Evolutionary conservation across 2,888 invertebrate species (phyloP).

Genomic region (Hetaerina titia): DNA sequence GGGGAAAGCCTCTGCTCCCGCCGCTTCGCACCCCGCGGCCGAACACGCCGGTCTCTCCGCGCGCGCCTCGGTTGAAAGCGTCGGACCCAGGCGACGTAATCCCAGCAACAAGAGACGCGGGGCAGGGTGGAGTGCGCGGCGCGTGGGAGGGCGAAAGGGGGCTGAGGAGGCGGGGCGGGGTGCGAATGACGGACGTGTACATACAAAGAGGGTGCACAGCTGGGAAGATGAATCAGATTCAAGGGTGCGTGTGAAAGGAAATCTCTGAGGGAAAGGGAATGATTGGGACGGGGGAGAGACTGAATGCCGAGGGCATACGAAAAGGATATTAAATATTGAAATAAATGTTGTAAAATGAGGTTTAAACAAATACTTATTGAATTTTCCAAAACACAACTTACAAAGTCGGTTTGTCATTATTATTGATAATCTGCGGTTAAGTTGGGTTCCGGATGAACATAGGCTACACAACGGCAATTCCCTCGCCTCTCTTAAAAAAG

Average conservation of each 20-base stretch:
- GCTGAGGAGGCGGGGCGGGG: neutral
- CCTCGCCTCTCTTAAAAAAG: no score
- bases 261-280: neutral
- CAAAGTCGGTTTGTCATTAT: neutral
- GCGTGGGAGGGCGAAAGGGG: neutral
- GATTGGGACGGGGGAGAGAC: neutral
- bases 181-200: neutral
- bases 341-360: neutral
- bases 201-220: neutral
- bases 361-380: neutral
- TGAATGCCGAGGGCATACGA: neutral
- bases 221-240: neutral
- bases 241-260: neutral
- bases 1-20: neutral
- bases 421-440: no score
- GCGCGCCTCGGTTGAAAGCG: neutral
- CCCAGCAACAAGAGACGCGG: neutral
- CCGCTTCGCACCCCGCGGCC: neutral
- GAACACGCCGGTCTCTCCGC: neutral
- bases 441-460: no score
- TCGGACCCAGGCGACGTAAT: neutral
- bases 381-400: neutral
- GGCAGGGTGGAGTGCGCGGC: neutral
- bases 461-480: no score
- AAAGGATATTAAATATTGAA: neutral